Percentiles rank a stretch among this genome's conserved stretches.
These are phyloP conservation scores for Scleropages formosus DNA, from an alignment of 2,797 vertebrate species.

Conservation along the genomic window DNA sequence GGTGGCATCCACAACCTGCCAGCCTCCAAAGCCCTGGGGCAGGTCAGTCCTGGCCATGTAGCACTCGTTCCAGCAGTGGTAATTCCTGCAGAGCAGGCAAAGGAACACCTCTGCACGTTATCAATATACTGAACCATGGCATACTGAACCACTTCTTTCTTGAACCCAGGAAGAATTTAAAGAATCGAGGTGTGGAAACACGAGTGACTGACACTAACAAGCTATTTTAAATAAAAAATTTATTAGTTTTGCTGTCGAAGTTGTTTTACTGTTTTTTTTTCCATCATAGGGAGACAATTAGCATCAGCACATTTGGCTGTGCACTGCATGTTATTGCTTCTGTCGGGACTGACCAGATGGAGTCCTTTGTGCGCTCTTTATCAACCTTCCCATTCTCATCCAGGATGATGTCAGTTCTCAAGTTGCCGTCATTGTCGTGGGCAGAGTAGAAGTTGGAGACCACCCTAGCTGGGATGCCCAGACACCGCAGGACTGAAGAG, in stretches of 20 bases:
- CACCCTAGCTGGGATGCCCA: constrained; percentile 87
- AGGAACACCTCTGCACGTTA: too few species aligned
- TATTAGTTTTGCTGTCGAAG: too few species aligned
- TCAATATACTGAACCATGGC: background rate
- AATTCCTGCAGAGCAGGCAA: constrained; percentile 78
- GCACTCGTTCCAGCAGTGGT: constrained; percentile 96
- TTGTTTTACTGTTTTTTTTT: too few species aligned
- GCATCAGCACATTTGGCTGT: too few species aligned
- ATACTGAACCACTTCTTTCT: background rate
- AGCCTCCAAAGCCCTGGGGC: constrained; percentile 87
- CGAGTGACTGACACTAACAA: too few species aligned
- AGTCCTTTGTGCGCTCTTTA: constrained; percentile 78
- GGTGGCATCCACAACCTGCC: constrained; percentile 92
- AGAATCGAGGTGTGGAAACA: too few species aligned
- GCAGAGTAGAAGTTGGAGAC: constrained; percentile 91
- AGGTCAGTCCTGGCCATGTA: constrained; percentile 94
- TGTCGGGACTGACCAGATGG: constrained; percentile 76
- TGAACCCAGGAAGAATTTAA: too few species aligned
- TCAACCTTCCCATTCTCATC: constrained; percentile 81
- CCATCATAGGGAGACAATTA: too few species aligned
- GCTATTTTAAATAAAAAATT: too few species aligned
- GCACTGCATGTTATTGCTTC: background rate
- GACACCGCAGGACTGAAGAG: constrained; percentile 83
- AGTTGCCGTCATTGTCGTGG: constrained; percentile 90
- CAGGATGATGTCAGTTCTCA: constrained; percentile 84